Base-by-base conservation (phyloP, 1,140 invertebrate species). In the Leucophenga varia region DNA sequence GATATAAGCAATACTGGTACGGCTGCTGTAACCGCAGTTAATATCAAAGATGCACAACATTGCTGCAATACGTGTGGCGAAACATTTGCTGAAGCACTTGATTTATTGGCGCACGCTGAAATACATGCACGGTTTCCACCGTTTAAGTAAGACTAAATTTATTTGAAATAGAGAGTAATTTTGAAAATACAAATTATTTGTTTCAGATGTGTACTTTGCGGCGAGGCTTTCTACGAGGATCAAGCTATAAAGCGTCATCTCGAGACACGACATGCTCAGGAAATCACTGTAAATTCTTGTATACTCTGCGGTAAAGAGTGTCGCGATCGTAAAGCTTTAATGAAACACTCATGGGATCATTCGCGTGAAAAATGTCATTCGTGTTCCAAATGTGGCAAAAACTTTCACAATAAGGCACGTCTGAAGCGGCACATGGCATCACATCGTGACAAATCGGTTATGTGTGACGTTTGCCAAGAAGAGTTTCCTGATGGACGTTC, bases 41-140 rank as follows among this genome's bases (percentile, higher is more conserved):
- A 68, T 51, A 41, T 48, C 28, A 70, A 56, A 42, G 59, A 64
- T 31, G 34, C 41, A 2, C 35, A 49, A 0, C 72, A 75, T 45
- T 52, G 84, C 46, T 90, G 88, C 64, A 86, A 84, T 61, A 85
- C 86, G 25, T 89, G 88, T 69, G 87, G 87, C 20, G 85, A 89
- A 72, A 82, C 80, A 32, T 90, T 88, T 68, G 79, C 81, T 16
- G 86, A 87, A 64, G 85, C 85, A 18, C 72, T 87, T 43, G 85
- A 87, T 58, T 77, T 90, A 34, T 76, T 88, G n/a, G 83, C 85
- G 13, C 88, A 90, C 73, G 85, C 86, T 2, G 86, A 88, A 76
- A 77, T 84, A 2, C 87, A 89, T 68, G 82, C 85, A 19, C 80
- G 86, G 55, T 79, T 75, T 52, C 61, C 73, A 43, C 77, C 80